A percentile compares a stretch with the other conserved stretches of the same genome.
Conservation (phyloP, 2,797 vertebrate species). For the Pseudomugil gertrudae region DNA sequence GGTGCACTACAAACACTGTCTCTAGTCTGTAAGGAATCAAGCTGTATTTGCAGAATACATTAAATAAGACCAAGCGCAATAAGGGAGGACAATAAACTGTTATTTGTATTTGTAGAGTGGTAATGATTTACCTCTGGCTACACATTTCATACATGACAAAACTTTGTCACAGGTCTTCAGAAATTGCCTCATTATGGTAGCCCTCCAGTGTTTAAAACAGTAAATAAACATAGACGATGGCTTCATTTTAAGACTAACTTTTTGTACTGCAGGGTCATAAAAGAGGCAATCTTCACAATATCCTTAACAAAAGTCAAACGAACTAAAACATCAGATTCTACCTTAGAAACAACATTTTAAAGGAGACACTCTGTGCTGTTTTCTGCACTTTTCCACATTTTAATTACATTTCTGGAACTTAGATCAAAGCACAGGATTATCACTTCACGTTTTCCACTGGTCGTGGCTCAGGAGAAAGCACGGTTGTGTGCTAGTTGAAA, state of each 20-base stretch:
- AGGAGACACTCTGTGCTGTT: neutral
- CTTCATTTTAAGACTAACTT: conserved; percentile 2
- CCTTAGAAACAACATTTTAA: neutral
- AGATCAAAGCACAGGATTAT: too few species aligned
- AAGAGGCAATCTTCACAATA: conserved; percentile 7
- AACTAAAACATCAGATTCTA: neutral
- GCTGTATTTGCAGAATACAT: neutral
- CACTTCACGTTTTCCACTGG: too few species aligned
- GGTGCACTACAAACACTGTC: conserved; percentile 5
- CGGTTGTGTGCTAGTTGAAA: too few species aligned
- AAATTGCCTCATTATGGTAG: neutral
- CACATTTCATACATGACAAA: conserved; percentile 3
- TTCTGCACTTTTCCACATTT: neutral
- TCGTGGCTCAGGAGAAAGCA: too few species aligned
- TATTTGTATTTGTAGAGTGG: neutral
- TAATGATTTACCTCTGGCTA: neutral
- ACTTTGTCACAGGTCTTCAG: neutral
- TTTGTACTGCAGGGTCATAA: neutral
- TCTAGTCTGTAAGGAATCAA: neutral
- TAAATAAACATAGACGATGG: neutral
- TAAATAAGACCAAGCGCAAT: neutral
- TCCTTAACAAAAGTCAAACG: neutral
- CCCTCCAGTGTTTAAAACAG: neutral
- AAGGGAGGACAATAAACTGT: neutral
- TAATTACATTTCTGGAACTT: neutral